Base-by-base conservation (phyloP, 2,797 vertebrate genomes). In the Varecia variegata region DNA sequence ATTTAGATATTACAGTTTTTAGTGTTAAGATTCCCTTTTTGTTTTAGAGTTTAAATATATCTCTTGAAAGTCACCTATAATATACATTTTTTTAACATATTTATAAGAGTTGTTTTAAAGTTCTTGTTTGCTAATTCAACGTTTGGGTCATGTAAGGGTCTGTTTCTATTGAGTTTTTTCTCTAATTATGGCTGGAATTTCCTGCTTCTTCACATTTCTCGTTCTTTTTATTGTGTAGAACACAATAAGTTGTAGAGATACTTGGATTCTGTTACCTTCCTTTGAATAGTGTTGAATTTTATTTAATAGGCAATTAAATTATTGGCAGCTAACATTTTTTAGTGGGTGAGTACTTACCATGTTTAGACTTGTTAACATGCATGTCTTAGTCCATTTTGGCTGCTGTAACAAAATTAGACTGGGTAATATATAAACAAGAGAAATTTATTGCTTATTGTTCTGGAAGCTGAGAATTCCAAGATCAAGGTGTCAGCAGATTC, bases 251-350 rank as follows among this genome's bases (percentile, higher is more conserved):
- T 76, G 14, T 81, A 62, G 86, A 62, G 58, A 79, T 60, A 60
- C 23, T 20, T 84, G 3, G 45, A n/a, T 85, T 90, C 71, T 82
- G 12, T 89, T 76, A 71, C 40, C 12, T 73, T 93, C 45, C 52
- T 65, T 54, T 87, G 60, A 87, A 65, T 21, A 52, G 40, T 62
- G 20, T 52, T 91, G 32, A 50, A 43, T 85, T 91, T 93, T 91
- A 74, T 95, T 95, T 88, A 93, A 58, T 77, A 71, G 52, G 60
- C 12, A 73, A 18, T 83, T 92, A 73, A 79, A 52, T 90, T 87
- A 52, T 56, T n/a, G n/a, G 30, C 71, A 94, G 50, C 17, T 88
- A 27, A 70, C 50, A 6, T 18, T 85, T 56, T 58, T 85, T 5
- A 88, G 50, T 32, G 15, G 21, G 7, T 47, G 52, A 15, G 62